Percentiles rank a stretch among this genome's conserved stretches.
phyloP scores from a whole-genome alignment of 2,113 vertebrate species.

The Leucopsar rothschildi region DNA sequence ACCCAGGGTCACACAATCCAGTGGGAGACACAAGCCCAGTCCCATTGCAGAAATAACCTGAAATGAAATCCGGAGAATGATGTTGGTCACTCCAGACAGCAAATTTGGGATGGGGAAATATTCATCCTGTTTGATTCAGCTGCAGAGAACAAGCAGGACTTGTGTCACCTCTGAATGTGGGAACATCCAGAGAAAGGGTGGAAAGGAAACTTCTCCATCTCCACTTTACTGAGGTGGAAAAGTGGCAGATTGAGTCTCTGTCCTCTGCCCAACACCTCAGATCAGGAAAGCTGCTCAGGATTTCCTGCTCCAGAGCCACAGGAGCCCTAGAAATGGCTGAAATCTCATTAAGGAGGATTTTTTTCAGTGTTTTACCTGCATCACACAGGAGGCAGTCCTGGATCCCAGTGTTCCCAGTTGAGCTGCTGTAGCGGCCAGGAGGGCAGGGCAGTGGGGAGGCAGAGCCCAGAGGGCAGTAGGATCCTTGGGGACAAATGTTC shows the following conservation, averaged over 20 bases:
- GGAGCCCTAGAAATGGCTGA: background rate
- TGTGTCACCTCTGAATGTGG: background rate
- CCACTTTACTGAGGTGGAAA: fast-evolving
- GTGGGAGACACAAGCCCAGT: slow-evolving; percentile 74
- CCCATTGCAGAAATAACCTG: slow-evolving; percentile 81
- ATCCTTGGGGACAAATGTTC: slow-evolving; percentile 74
- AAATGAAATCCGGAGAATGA: slow-evolving; percentile 31
- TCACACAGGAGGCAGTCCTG: slow-evolving; percentile 78
- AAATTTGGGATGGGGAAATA: background rate
- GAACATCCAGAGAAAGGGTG: background rate
- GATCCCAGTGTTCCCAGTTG: slow-evolving; percentile 62
- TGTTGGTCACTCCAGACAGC: background rate
- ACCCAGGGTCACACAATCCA: slow-evolving; percentile 83
- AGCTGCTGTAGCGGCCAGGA: slow-evolving; percentile 77
- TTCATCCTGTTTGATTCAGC: background rate
- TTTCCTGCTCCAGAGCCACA: background rate
- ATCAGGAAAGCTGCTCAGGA: background rate
- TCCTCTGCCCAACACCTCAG: background rate
- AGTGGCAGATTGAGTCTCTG: background rate
- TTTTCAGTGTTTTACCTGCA: slow-evolving; percentile 63
- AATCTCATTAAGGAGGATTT: fast-evolving
- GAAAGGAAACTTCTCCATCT: background rate
- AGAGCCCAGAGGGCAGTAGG: slow-evolving; percentile 81
- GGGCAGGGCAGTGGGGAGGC: slow-evolving; percentile 75
- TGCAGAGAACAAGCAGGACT: background rate